phyloP scores from a whole-genome alignment of 2,888 invertebrate species.

The Conchocele bisecta region DNA sequence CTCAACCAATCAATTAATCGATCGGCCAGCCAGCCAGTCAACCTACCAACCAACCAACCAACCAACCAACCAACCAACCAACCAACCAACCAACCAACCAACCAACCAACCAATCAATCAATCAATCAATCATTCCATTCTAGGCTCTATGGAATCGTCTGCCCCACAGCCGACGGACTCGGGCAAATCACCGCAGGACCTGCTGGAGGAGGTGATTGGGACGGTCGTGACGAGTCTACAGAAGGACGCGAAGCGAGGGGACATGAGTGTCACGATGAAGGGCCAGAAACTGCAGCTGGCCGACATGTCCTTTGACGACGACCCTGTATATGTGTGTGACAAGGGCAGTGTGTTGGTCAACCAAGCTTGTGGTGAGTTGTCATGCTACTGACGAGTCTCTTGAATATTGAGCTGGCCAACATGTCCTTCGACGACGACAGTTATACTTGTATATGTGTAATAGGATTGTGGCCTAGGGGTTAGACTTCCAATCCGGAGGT shows the following conservation, averaged over 20 bases:
- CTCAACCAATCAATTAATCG: too few relatives aligned
- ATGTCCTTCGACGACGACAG: too few relatives aligned
- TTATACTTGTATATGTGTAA: too few relatives aligned
- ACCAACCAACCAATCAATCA: too few relatives aligned
- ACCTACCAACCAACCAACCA: background rate
- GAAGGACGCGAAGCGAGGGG: conserved; percentile 78
- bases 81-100: too few relatives aligned
- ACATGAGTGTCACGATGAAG: conserved; percentile 76
- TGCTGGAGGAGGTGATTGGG: conserved; percentile 61
- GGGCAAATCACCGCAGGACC: too few relatives aligned
- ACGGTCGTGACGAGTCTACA: conserved; percentile 71
- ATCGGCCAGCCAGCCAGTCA: background rate
- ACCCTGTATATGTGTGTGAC: conserved; percentile 83
- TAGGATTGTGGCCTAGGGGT: too few relatives aligned
- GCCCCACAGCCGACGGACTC: too few relatives aligned
- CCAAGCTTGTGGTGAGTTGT: conserved; percentile 86
- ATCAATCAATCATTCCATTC: too few relatives aligned
- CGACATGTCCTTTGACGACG: conserved; percentile 69
- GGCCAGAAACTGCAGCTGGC: conserved; percentile 72
- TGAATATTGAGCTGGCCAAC: background rate
- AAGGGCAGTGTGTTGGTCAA: conserved; percentile 85
- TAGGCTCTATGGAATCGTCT: too few relatives aligned
- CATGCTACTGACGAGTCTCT: too few relatives aligned
- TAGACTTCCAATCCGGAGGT: too few relatives aligned
- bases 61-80: background rate